These are phyloP conservation scores for Aplodontia rufa DNA, from an alignment of 2,113 vertebrate species.

Conservation along the genomic window DNA sequence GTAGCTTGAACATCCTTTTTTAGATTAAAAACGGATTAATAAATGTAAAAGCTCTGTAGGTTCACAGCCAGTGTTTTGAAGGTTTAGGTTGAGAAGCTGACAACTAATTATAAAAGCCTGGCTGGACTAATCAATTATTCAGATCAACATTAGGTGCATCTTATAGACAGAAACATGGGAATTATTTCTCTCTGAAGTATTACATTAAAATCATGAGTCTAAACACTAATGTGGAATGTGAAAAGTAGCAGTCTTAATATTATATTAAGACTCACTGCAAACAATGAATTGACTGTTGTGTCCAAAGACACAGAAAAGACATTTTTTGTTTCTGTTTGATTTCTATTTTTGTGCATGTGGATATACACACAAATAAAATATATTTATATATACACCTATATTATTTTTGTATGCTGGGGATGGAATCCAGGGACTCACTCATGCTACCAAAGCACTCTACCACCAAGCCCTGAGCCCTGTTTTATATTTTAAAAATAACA, in stretches of 20 bases:
- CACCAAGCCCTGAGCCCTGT: background rate
- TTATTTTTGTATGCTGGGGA: no score
- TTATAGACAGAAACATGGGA: constrained; percentile 89
- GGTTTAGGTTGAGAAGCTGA: constrained; percentile 90
- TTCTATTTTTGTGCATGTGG: background rate
- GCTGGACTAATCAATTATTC: constrained; percentile 96
- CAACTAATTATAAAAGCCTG: constrained; percentile 95
- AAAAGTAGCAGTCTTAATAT: background rate
- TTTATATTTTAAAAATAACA: background rate
- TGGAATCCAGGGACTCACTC: background rate
- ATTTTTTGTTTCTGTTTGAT: background rate
- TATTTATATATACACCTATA: no score
- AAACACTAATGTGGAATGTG: constrained; percentile 65
- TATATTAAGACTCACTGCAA: constrained; percentile 41
- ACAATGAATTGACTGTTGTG: constrained; percentile 36
- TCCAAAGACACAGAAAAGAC: constrained; percentile 42
- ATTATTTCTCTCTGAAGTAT: constrained; percentile 89
- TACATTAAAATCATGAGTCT: constrained; percentile 74
- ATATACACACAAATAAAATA: no score
- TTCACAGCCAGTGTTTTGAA: constrained; percentile 83
- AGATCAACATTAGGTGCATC: constrained; percentile 93
- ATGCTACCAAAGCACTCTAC: background rate
- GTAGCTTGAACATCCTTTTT: constrained; percentile 75
- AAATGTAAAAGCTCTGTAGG: constrained; percentile 79
- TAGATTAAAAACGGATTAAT: constrained; percentile 79